Evolutionary conservation across 2,113 vertebrate species (phyloP), one percentile per base, ranked within the genome.

Genomic region (Leptobrachium leishanense): DNA sequence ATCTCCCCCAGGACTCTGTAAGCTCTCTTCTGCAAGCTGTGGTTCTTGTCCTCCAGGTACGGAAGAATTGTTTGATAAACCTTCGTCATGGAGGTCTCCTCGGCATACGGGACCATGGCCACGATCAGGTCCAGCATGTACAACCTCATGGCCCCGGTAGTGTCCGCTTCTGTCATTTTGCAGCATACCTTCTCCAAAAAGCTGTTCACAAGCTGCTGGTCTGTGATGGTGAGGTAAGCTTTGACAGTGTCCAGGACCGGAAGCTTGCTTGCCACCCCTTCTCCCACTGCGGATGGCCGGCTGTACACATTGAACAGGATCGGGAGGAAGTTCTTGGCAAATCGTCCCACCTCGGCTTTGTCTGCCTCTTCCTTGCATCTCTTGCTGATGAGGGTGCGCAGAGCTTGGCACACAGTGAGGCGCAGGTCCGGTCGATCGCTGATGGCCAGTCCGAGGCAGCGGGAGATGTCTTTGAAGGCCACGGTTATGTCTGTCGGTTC

Each of bases 321-420:
- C 7, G 98, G 98, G 85, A 99, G 88, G 81, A 98, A 99, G 84
- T 99, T 99, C 88, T 99, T 99, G 59, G 98, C 92, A 89, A 98
- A 98, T 66, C 93, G 94, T 43, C 93, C 91, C 11, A 98, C 87
- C 89, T 98, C 97, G 0, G 88, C 85, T 50, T 88, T 94, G 79
- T 97, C 96, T 0, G 89, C 92, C 46, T 93, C 98, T 99, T 92
- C 94, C 81, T 91, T 73, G 81, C 95, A 97, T 86, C 96, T 94
- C 88, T 95, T 98, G 87, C 87, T 91, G 89, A 99, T 95, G 13
- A 98, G 84, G 0, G 92, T 96, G 39, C 97, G 96, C 44, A 99
- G 83, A 15, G 95, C 94, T 84, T 98, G 97, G 85, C 97, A 99
- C 82, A 97, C 92, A 0, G 92, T 93, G 75, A 93, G 91, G 3